A percentile compares a stretch with the other conserved stretches of the same genome.
These are phyloP conservation scores for Zosterops borbonicus DNA, from an alignment of 2,113 vertebrate genomes.

Conservation along the genomic window DNA sequence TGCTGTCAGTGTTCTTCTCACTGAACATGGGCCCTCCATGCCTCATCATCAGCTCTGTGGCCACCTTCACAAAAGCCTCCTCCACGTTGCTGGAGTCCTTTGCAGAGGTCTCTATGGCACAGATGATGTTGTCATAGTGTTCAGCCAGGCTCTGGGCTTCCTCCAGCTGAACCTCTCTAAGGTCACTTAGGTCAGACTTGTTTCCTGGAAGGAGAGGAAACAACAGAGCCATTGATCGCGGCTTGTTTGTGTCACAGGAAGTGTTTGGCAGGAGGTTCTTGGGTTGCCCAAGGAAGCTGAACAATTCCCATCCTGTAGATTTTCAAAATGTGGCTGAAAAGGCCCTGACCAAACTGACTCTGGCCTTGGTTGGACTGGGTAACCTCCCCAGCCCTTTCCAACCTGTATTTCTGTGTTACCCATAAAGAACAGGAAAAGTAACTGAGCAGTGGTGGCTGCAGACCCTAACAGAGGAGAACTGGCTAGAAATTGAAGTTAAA, in stretches of 20 bases:
- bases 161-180: constrained; percentile 79
- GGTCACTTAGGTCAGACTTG: constrained; percentile 82
- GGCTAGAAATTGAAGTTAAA: neutral
- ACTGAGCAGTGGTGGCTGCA: neutral
- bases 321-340: neutral
- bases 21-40: constrained; percentile 86
- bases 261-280: neutral
- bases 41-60: constrained; percentile 83
- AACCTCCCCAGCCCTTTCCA: neutral
- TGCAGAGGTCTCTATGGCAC: constrained; percentile 86
- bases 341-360: neutral
- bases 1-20: constrained; percentile 80
- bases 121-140: constrained; percentile 81
- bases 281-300: neutral
- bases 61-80: constrained; percentile 85
- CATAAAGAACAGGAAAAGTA: neutral
- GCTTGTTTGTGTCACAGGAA: neutral
- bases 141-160: constrained; percentile 83
- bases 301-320: neutral
- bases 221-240: neutral
- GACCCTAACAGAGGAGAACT: neutral
- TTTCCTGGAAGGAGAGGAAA: constrained; percentile 76
- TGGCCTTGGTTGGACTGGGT: neutral
- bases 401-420: neutral
- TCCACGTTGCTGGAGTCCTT: constrained; percentile 89